Conservation (phyloP, 1,140 invertebrate genomes). For the Drosophila punjabiensis region DNA sequence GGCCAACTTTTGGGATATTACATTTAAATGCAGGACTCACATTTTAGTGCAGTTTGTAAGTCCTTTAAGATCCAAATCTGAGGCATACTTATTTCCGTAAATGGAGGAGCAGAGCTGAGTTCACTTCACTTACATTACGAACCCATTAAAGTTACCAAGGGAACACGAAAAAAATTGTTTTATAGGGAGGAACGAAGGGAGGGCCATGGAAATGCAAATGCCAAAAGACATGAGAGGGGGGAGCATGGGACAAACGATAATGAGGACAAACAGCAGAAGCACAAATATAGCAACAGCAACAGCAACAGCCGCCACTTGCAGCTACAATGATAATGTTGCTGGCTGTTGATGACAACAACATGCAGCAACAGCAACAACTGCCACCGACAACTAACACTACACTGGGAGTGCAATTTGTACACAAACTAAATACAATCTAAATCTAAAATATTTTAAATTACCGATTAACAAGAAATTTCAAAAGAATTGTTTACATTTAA, state of each 20-base stretch:
- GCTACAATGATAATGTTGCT: slow-evolving; percentile 76
- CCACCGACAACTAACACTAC: slow-evolving; percentile 10
- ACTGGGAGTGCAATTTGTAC: neutral
- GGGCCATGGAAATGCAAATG: slow-evolving; percentile 65
- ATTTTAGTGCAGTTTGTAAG: slow-evolving; percentile 44
- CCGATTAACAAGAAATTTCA: too few species aligned
- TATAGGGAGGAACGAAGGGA: neutral
- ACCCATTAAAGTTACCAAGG: slow-evolving; percentile 73
- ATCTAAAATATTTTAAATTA: neutral
- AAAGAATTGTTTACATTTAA: neutral
- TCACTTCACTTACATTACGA: slow-evolving; percentile 69
- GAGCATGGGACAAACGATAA: slow-evolving; percentile 75
- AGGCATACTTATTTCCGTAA: slow-evolving; percentile 32
- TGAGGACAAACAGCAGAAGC: slow-evolving; percentile 75
- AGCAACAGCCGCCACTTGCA: slow-evolving; percentile 65
- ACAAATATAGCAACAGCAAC: slow-evolving; percentile 36
- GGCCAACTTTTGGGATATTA: neutral
- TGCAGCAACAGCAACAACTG: slow-evolving; percentile 24
- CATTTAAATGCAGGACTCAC: slow-evolving; percentile 13
- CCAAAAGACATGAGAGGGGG: slow-evolving; percentile 69
- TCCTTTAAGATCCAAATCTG: slow-evolving; percentile 40
- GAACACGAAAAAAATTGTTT: slow-evolving; percentile 53
- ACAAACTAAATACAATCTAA: neutral
- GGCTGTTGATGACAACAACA: slow-evolving; percentile 75
- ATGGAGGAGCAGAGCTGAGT: slow-evolving; percentile 14